These are phyloP conservation scores for Riptortus pedestris DNA, from an alignment of 1,140 invertebrate genomes.

Conservation along the genomic window DNA sequence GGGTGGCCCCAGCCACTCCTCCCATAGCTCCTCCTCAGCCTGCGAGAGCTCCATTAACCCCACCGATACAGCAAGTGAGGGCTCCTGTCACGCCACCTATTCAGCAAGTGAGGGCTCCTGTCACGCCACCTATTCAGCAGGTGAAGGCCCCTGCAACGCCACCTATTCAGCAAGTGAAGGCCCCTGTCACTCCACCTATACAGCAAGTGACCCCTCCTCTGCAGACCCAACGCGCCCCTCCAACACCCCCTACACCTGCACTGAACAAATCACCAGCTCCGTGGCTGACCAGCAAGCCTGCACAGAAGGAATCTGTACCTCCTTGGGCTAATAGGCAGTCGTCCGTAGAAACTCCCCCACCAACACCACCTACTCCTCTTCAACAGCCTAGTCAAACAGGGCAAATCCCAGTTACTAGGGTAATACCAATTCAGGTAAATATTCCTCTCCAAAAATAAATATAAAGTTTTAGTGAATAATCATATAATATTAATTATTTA, in stretches of 20 bases:
- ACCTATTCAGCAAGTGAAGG: too few relatives aligned
- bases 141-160: too few relatives aligned
- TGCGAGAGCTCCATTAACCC: neutral
- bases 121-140: neutral
- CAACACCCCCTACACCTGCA: conserved; percentile 30
- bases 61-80: neutral
- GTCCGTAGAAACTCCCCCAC: conserved; percentile 17
- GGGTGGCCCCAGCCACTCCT: neutral
- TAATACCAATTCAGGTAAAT: conserved; percentile 33
- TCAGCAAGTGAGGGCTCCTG: neutral
- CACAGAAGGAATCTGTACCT: conserved; percentile 37
- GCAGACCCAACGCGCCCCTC: conserved; percentile 10
- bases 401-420: conserved; percentile 29
- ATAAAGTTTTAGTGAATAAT: too few relatives aligned
- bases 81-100: neutral
- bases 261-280: conserved; percentile 47
- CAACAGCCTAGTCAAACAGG: conserved; percentile 34
- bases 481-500: too few relatives aligned
- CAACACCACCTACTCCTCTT: conserved; percentile 34
- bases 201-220: neutral
- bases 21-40: neutral
- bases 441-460: too few relatives aligned
- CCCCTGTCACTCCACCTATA: too few relatives aligned
- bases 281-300: conserved; percentile 43
- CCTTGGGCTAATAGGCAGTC: conserved; percentile 40